Conservation (phyloP, 2,113 vertebrate genomes). For the Litocranius walleri region DNA sequence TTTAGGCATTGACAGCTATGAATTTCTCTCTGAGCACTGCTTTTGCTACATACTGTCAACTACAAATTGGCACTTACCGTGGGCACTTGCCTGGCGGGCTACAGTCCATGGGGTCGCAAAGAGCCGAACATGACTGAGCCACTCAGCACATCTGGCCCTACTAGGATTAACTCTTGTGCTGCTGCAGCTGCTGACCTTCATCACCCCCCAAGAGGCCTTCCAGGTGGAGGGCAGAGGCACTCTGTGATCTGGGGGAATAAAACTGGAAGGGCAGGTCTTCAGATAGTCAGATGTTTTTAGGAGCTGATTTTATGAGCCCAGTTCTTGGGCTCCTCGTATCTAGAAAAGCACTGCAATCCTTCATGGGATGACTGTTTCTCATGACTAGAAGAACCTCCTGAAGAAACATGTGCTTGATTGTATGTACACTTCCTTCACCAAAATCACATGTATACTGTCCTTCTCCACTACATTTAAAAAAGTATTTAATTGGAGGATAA, state of each 20-base stretch:
- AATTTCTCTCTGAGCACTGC: background rate
- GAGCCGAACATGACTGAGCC: fast-evolving
- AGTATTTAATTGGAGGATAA: background rate
- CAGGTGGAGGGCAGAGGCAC: background rate
- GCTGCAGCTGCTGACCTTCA: background rate
- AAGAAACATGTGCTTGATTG: background rate
- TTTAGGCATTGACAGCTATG: background rate
- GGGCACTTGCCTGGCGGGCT: background rate
- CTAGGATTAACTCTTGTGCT: fast-evolving
- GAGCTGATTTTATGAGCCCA: background rate
- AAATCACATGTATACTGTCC: background rate
- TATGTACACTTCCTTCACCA: background rate
- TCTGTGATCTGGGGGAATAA: background rate
- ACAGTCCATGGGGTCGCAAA: background rate
- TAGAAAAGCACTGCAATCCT: background rate
- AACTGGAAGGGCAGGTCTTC: background rate
- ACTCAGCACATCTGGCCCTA: background rate
- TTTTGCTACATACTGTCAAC: background rate
- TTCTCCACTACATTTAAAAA: background rate
- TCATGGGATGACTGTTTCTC: background rate
- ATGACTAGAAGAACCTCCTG: background rate
- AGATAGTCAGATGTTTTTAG: background rate
- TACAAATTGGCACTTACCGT: background rate
- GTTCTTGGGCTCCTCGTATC: background rate
- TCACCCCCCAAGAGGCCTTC: background rate